A percentile compares a stretch with the other conserved stretches of the same genome.
These are phyloP conservation scores for Jordanella pulchra DNA, from an alignment of 2,797 vertebrate genomes.

Conservation along the genomic window DNA sequence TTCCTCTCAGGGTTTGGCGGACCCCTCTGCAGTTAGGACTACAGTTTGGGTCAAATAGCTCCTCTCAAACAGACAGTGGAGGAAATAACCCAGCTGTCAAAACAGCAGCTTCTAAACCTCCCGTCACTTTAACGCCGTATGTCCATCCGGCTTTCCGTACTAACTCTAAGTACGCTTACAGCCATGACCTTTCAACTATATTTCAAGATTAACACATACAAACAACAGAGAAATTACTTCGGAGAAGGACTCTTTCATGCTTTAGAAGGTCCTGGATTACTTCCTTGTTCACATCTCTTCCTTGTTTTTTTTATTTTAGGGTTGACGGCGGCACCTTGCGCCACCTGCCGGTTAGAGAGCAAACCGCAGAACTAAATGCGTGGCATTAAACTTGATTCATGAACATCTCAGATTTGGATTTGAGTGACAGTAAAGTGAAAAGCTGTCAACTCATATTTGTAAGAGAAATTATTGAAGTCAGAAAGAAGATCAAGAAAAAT, in stretches of 20 bases:
- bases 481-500: neutral
- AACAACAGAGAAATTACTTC: neutral
- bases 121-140: neutral
- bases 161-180: neutral
- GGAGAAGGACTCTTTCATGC: neutral
- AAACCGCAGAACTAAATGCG: neutral
- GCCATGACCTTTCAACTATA: neutral
- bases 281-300: constrained; percentile 71
- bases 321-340: constrained; percentile 1
- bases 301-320: neutral
- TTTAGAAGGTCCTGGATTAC: constrained; percentile 30
- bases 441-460: neutral
- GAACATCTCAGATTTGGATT: neutral
- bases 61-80: constrained; percentile 33
- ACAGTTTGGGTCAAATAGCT: neutral
- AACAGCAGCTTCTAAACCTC: constrained; percentile 54
- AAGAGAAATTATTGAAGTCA: neutral
- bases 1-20: neutral
- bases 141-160: neutral
- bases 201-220: neutral
- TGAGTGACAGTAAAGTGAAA: neutral
- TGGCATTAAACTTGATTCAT: neutral
- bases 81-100: constrained; percentile 69
- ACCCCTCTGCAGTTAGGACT: neutral
- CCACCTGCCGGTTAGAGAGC: constrained; percentile 37